Evolutionary conservation across 2,888 invertebrate genomes (phyloP).

Genomic region (Arenicola marina): DNA sequence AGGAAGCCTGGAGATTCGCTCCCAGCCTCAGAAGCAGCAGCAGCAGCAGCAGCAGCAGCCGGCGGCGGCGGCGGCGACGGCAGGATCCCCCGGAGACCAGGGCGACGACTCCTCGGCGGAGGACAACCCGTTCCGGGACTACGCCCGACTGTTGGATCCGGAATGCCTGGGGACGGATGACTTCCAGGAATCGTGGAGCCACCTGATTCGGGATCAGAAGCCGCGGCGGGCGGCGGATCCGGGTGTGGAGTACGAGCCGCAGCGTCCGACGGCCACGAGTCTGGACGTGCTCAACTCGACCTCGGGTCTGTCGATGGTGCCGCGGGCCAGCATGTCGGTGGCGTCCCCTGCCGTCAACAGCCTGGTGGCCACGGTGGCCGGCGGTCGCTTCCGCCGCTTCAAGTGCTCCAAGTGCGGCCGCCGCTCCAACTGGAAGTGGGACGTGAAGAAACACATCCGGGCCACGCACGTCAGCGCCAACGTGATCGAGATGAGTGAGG

Average conservation of each 20-base stretch:
- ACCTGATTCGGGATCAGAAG: too few species aligned
- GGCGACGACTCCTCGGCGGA: neutral
- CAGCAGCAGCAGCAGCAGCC: neutral
- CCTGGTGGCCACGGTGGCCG: slow-evolving; percentile 2
- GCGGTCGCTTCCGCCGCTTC: slow-evolving; percentile 69
- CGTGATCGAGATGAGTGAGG: slow-evolving; percentile 9
- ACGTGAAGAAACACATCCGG: slow-evolving; percentile 89
- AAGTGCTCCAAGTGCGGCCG: slow-evolving; percentile 92
- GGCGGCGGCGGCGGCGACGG: neutral
- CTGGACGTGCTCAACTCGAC: too few species aligned
- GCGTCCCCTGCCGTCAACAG: neutral
- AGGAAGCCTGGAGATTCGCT: slow-evolving; percentile 48
- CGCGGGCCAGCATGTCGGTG: too few species aligned
- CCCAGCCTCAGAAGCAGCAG: neutral
- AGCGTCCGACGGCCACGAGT: too few species aligned
- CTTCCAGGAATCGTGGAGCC: too few species aligned
- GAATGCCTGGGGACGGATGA: neutral
- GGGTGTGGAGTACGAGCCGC: too few species aligned
- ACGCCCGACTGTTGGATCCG: neutral
- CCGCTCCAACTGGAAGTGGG: slow-evolving; percentile 97
- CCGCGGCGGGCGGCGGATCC: too few species aligned
- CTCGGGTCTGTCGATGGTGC: too few species aligned
- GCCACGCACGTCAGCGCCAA: slow-evolving; percentile 41
- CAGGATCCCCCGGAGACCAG: neutral
- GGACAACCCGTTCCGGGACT: neutral